These are phyloP conservation scores for Acestrorhynchus altus DNA, from an alignment of 2,797 vertebrate species.

Conservation along the genomic window DNA sequence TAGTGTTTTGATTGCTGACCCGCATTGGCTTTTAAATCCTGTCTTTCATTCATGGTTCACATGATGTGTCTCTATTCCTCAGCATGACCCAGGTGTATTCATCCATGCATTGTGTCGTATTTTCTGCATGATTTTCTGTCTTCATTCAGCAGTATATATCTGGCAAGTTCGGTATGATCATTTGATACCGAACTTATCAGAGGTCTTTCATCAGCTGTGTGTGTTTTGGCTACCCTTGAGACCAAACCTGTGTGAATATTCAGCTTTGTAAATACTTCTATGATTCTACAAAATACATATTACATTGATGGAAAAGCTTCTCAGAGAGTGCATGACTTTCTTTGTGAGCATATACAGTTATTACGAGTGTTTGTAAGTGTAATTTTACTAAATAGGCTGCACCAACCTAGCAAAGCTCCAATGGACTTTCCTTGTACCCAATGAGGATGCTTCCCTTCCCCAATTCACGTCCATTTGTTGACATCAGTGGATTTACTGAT, in stretches of 20 bases:
- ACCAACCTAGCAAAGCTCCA: neutral
- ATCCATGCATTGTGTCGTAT: neutral
- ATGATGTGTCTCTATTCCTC: neutral
- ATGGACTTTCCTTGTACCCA: neutral
- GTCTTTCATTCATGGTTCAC: slow-evolving; percentile 20
- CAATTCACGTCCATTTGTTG: slow-evolving; percentile 14
- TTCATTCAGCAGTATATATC: slow-evolving; percentile 1
- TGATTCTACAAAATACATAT: neutral
- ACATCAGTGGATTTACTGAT: slow-evolving; percentile 6
- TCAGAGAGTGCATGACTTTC: neutral
- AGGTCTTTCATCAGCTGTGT: neutral
- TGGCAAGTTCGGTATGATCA: neutral
- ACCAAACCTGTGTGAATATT: neutral
- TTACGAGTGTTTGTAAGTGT: neutral
- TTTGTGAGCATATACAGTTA: neutral
- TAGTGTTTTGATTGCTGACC: slow-evolving; percentile 25
- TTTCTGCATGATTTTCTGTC: slow-evolving; percentile 27
- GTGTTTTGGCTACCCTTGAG: slow-evolving; percentile 9
- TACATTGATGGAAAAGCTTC: neutral
- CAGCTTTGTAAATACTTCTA: neutral
- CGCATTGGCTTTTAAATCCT: slow-evolving; percentile 23
- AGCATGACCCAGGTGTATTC: slow-evolving; percentile 5
- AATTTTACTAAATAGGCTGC: neutral
- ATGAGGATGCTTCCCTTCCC: neutral
- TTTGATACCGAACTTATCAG: neutral